Evolutionary conservation across 2,888 invertebrate species (phyloP), one percentile per base, ranked within the genome.

Genomic region (Tetheella fluctuosa): DNA sequence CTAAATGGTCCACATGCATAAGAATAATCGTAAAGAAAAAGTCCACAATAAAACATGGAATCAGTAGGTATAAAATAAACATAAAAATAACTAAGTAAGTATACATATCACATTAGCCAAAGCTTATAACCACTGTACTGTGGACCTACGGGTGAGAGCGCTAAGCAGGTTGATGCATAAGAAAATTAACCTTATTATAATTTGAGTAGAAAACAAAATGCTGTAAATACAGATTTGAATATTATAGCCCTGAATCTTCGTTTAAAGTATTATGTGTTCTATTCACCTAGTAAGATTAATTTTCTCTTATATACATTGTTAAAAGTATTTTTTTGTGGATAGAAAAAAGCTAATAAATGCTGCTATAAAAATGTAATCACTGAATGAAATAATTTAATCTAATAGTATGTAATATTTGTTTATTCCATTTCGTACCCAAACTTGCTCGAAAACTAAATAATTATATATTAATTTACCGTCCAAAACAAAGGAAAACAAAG

Each of bases 41-140:
- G n/a, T 48, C 48, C 48, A 48, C 20, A 2, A 39, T 15, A n/a
- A 39, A n/a, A 39, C 39, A 39, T 58, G 58, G 39, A 54, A 59
- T 39, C 39, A 39, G 48, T 20, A 20, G 37, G 42, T 48, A 20
- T 58, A 34, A 55, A 23, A 58, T 62, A 70, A 59, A 66, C 57
- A 58, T 62, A 61, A 39, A 25, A 60, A 52, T 60, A 61, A 54
- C 59, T 57, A 54, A 39, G 55, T 66, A 69, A n/a, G n/a, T 67
- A 69, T 58, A 64, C 68, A 71, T 74, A 81, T 83, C 79, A 82
- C 81, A 81, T 76, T 76, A 74, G 71, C 71, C 75, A 73, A 81
- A 80, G 80, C 73, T 73, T 76, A 61, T 64, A 65, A 69, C 65
- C 63, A 68, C 71, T 65, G 62, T 30, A 55, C 55, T 23, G 55